Evolutionary conservation across 1,140 invertebrate genomes (phyloP).

Genomic region (Drosophila pseudoobscura): DNA sequence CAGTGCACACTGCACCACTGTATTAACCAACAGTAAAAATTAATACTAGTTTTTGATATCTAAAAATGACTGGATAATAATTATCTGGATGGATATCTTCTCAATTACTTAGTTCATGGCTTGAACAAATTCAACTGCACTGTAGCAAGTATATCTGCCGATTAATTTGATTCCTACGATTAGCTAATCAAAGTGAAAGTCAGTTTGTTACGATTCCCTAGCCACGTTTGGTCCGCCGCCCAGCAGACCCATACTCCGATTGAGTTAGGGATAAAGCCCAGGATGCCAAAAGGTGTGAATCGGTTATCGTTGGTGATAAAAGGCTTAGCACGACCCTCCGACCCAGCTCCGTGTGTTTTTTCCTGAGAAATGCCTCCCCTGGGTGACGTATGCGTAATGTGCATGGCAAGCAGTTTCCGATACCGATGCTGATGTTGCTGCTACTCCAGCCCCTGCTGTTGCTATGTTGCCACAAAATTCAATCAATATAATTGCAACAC

Average conservation of each 20-base stretch:
- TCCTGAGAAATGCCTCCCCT: constrained; percentile 29
- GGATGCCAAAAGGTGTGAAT: constrained; percentile 39
- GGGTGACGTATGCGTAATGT: constrained; percentile 42
- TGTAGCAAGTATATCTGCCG: no score
- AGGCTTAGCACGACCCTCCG: constrained; percentile 27
- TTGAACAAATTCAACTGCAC: no score
- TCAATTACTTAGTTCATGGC: no score
- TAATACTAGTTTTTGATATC: no score
- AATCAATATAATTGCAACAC: constrained; percentile 81
- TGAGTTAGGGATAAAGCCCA: constrained; percentile 24
- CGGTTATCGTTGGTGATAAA: constrained; percentile 23
- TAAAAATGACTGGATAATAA: no score
- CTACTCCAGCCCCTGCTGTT: constrained; percentile 1
- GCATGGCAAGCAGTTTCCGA: constrained; percentile 15
- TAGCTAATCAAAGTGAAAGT: neutral
- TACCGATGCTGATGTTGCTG: neutral
- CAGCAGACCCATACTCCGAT: neutral
- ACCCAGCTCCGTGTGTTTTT: neutral
- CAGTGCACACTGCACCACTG: no score
- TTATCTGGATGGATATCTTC: no score
- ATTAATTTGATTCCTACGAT: constrained; percentile 14
- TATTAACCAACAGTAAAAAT: no score
- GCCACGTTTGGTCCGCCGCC: neutral
- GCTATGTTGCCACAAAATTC: constrained; percentile 60
- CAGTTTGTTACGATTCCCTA: constrained; percentile 8